Base-by-base conservation (phyloP, 2,797 vertebrate genomes). In the Picus viridis region DNA sequence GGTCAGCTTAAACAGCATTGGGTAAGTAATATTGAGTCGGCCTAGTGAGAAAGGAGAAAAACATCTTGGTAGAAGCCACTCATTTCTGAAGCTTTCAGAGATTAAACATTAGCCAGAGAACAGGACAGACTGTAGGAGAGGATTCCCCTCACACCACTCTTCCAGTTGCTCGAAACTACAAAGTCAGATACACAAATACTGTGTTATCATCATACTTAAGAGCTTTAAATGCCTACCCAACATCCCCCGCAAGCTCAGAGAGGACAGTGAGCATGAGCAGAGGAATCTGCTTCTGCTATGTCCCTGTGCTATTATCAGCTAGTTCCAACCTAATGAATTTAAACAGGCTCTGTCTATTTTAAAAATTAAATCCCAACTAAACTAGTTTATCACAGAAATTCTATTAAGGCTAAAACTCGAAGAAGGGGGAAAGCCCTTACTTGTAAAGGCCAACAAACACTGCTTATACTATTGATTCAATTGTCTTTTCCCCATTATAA, bases 1-100 rank as follows among this genome's bases (percentile, higher is more conserved):
- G 69, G 99, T 99, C 97, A 99, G 97, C 94, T 99, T 99, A 96
- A 99, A 99, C 82, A 99, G 97, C 99, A 99, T 99, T 2, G 99
- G 99, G 81, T 99, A 99, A 26, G 99, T 99, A 88, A 99, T 99
- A 86, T 99, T 99, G 72, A 99, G 98, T 79, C 99, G 98, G 96
- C 99, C 99, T 99, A 90, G 16, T 24, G 22, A 78, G 49, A 83
- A 39, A 63, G 47, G 13, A 58, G 30, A 85, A 65, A 53, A 80
- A 72, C 17, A 2, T 5, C 9, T 72, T 64, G n/a, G n/a, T 39
- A 59, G 47, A 92, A 86, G 62, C 22, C 23, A 61, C 43, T 4
- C 18, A n/a, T 10, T 67, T 65, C 53, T 76, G 39, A 72, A 80
- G 56, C 47, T 76, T 70, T 47, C 27, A 49, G 29, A 65, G 73